Percentiles rank a stretch among this genome's conserved stretches.
Conservation (phyloP, 2,888 invertebrate species). For the Eilema caniola region DNA sequence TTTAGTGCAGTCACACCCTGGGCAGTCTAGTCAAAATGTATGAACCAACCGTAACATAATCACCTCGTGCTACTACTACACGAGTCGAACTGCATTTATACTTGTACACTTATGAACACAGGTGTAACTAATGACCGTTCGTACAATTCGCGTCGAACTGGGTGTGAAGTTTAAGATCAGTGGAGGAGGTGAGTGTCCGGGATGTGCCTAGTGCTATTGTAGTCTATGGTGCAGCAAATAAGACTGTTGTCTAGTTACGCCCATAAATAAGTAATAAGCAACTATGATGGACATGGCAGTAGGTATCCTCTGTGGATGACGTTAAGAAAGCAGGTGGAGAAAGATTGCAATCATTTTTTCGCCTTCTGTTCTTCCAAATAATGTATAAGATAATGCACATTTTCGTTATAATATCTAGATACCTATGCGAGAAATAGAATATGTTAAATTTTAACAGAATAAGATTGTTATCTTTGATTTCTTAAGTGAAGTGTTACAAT, state of each 20-base stretch:
- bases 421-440: neutral
- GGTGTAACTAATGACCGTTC: neutral
- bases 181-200: neutral
- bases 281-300: neutral
- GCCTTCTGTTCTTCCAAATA: too few relatives aligned
- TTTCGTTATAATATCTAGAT: too few relatives aligned
- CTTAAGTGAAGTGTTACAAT: neutral
- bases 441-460: neutral
- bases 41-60: neutral
- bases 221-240: neutral
- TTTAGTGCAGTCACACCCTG: neutral
- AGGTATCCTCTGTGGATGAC: neutral
- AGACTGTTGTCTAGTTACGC: neutral
- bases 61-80: slow-evolving; percentile 2
- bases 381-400: too few relatives aligned
- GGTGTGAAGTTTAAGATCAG: slow-evolving; percentile 4
- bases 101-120: neutral
- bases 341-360: neutral
- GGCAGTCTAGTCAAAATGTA: slow-evolving; percentile 6
- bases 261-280: neutral
- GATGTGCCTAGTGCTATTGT: neutral
- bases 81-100: neutral
- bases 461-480: slow-evolving; percentile 9
- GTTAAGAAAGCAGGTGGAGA: neutral
- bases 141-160: neutral